Percentiles rank a stretch among this genome's conserved stretches.
Evolutionary conservation across 2,113 vertebrate genomes (phyloP).

Genomic region (Tupaia tana): DNA sequence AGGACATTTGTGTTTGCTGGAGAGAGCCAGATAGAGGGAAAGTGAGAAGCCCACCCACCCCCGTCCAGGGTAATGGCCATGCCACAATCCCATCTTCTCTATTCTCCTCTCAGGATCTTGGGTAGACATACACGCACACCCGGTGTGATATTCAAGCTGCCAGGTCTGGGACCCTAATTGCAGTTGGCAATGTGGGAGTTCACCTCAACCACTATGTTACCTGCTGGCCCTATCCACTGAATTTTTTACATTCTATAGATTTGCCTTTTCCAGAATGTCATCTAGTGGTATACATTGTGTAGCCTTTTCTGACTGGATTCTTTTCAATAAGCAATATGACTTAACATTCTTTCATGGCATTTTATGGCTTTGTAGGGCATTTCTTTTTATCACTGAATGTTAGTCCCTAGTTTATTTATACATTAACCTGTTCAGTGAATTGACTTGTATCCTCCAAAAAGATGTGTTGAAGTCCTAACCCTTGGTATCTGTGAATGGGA

Average conservation of each 20-base stretch:
- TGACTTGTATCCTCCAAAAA: not conserved
- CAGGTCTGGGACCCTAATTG: too few relatives aligned
- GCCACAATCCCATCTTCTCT: too few relatives aligned
- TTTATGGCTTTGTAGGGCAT: slow-evolving; percentile 9
- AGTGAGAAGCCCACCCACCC: too few relatives aligned
- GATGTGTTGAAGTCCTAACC: not conserved
- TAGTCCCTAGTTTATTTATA: not conserved
- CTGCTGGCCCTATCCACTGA: too few relatives aligned
- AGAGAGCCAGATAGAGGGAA: too few relatives aligned
- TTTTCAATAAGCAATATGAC: not conserved
- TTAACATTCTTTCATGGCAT: not conserved
- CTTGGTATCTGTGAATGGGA: not conserved
- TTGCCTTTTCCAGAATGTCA: slow-evolving; percentile 17
- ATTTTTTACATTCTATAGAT: not conserved
- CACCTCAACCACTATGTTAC: too few relatives aligned
- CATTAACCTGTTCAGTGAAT: not conserved
- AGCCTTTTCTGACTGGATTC: not conserved
- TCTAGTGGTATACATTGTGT: not conserved
- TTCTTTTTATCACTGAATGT: slow-evolving; percentile 20
- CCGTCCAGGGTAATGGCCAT: too few relatives aligned
- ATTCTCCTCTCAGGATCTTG: too few relatives aligned
- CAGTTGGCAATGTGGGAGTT: too few relatives aligned
- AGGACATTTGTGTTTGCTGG: too few relatives aligned
- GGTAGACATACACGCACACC: too few relatives aligned
- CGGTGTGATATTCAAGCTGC: too few relatives aligned